Evolutionary conservation across 2,888 invertebrate genomes (phyloP).

Genomic region (Pterostichus madidus): DNA sequence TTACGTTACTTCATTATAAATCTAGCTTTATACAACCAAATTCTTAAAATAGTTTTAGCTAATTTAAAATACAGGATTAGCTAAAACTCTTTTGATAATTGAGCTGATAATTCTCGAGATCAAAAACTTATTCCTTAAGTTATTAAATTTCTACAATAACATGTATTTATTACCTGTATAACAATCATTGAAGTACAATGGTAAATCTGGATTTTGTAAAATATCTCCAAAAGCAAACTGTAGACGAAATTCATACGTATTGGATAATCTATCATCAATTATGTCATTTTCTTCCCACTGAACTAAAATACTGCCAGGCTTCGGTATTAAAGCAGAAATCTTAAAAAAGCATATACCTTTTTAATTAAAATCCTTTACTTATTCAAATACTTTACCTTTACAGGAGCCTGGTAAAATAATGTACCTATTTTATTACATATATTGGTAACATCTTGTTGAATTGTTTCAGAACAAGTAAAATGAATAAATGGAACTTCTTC

Average conservation of each 20-base stretch:
- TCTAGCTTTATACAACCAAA: too few species aligned
- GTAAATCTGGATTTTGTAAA: conserved; percentile 71
- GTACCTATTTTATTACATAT: conserved; percentile 33
- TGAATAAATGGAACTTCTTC: conserved; percentile 80
- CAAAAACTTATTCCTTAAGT: too few species aligned
- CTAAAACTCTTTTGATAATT: too few species aligned
- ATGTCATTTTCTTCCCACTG: conserved; percentile 78
- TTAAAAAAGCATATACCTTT: conserved; percentile 73
- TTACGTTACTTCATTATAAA: too few species aligned
- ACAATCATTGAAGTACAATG: conserved; percentile 75
- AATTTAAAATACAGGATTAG: too few species aligned
- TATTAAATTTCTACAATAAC: conserved; percentile 14
- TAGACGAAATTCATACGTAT: conserved; percentile 77
- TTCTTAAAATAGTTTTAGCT: too few species aligned
- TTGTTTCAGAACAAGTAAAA: conserved; percentile 71
- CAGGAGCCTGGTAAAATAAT: conserved; percentile 69
- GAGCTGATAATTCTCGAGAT: background rate
- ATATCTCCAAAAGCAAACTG: conserved; percentile 77
- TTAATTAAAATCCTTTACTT: too few species aligned
- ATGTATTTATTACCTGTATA: conserved; percentile 74
- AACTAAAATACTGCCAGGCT: conserved; percentile 79
- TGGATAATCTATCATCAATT: conserved; percentile 75
- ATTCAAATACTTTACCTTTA: conserved; percentile 71
- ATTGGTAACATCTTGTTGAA: conserved; percentile 26
- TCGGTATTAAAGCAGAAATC: conserved; percentile 77